Conservation (phyloP, 2,113 vertebrate genomes). For the Nannobrachium achirus region DNA sequence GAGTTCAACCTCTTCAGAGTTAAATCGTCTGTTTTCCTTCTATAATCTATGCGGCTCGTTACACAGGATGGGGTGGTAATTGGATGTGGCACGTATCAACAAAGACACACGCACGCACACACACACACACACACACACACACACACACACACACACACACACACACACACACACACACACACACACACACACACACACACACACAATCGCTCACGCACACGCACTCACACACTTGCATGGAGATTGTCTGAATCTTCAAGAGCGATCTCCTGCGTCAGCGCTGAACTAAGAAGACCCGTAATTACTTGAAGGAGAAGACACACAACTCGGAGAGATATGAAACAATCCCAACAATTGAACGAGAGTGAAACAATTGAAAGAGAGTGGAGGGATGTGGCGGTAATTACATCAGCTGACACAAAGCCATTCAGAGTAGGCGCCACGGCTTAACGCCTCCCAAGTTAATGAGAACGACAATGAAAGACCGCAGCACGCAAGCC, state of each 20-base stretch:
- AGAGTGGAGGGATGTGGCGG: conserved; percentile 12
- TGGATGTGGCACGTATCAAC: conserved; percentile 2
- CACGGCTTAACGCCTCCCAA: not conserved
- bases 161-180: too few relatives aligned
- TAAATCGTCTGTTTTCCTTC: not conserved
- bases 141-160: too few relatives aligned
- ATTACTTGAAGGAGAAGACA: conserved; percentile 26
- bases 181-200: too few relatives aligned
- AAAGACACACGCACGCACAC: too few relatives aligned
- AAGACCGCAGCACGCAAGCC: conserved; percentile 6
- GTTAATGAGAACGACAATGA: not conserved
- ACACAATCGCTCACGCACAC: too few relatives aligned
- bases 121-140: too few relatives aligned
- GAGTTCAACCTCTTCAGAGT: not conserved
- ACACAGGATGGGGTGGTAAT: not conserved
- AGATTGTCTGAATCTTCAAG: conserved; percentile 18
- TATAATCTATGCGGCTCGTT: not conserved
- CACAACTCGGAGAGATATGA: conserved; percentile 4
- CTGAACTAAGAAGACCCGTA: conserved; percentile 31
- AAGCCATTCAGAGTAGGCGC: conserved; percentile 30
- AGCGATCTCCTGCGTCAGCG: conserved; percentile 39
- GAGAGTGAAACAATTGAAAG: conserved; percentile 17
- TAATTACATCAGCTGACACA: conserved; percentile 39
- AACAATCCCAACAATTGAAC: conserved; percentile 23
- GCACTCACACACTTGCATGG: not conserved